phyloP scores from a whole-genome alignment of 2,888 invertebrate genomes.

The Ryuthela nishihirai region DNA sequence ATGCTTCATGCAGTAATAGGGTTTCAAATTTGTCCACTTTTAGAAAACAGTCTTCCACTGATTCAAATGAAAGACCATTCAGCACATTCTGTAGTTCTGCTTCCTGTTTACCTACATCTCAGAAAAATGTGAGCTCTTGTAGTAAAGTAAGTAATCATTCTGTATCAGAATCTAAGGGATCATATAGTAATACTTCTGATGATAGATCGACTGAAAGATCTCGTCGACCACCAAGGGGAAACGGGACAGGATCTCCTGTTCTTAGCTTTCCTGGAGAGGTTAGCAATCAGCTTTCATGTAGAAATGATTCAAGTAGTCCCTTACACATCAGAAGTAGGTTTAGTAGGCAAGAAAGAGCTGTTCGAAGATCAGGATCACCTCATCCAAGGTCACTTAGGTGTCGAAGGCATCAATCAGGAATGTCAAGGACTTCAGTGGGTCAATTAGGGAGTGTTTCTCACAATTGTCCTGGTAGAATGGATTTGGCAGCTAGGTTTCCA shows the following conservation, averaged over 20 bases:
- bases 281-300: background rate
- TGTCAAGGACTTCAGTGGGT: constrained; percentile 1
- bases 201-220: background rate
- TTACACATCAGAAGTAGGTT: background rate
- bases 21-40: background rate
- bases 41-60: background rate
- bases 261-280: too few species aligned
- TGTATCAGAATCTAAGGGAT: background rate
- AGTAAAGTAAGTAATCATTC: background rate
- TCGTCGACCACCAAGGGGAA: background rate
- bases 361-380: constrained; percentile 2
- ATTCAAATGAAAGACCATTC: background rate
- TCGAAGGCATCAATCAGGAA: background rate
- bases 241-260: background rate
- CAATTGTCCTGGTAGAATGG: background rate
- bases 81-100: background rate
- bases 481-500: constrained; percentile 14
- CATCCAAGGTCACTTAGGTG: background rate
- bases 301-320: background rate
- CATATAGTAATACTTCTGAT: background rate
- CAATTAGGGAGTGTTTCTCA: background rate
- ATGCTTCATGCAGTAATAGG: background rate
- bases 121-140: background rate
- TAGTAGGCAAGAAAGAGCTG: background rate
- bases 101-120: background rate